These are phyloP conservation scores for Hippocampus zosterae DNA, from an alignment of 2,113 vertebrate species.

Conservation along the genomic window DNA sequence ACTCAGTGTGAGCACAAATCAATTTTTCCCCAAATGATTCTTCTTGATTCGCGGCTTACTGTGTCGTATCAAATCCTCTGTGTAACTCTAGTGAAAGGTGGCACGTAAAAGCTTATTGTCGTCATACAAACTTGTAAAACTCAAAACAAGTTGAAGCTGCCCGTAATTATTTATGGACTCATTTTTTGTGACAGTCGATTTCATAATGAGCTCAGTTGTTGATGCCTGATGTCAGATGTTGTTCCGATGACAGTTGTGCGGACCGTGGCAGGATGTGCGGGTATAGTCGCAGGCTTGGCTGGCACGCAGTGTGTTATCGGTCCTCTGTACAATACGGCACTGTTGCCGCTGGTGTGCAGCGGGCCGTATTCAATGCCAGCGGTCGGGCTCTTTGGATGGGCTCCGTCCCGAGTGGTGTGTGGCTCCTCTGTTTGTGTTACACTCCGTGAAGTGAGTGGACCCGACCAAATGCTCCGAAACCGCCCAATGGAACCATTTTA, in stretches of 20 bases:
- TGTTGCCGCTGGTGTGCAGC: conserved; percentile 53
- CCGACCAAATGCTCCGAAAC: background rate
- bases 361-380: conserved; percentile 37
- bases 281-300: conserved; percentile 45
- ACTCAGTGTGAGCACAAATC: no score
- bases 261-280: conserved; percentile 48
- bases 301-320: conserved; percentile 40
- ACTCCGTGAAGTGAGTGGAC: background rate
- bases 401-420: conserved; percentile 12
- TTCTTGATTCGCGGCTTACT: no score
- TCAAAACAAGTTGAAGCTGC: no score
- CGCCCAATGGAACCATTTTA: background rate
- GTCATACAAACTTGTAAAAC: no score
- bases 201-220: background rate
- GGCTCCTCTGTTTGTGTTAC: conserved; percentile 2
- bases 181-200: background rate
- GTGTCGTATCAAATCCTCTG: no score
- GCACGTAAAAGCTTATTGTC: no score
- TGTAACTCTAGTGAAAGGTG: no score
- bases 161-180: background rate
- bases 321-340: conserved; percentile 45
- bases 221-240: conserved; percentile 39
- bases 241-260: conserved; percentile 40
- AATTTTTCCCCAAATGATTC: no score
- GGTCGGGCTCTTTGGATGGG: conserved; percentile 2